phyloP scores from a whole-genome alignment of 2,888 invertebrate species.

The Melangyna quadrimaculata region DNA sequence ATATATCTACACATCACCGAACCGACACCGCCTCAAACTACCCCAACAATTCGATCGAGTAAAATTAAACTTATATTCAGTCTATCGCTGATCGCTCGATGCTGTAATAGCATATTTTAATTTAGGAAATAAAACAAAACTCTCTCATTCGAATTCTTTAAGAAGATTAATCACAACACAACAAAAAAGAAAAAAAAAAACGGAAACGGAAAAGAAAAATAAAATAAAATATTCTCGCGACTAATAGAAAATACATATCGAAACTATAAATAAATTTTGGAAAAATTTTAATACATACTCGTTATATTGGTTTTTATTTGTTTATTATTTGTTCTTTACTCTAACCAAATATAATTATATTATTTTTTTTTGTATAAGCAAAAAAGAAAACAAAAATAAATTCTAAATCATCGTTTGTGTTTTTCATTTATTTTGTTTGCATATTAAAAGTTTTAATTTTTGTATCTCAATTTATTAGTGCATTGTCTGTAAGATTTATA shows the following conservation, averaged over 20 bases:
- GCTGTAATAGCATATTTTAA: constrained; percentile 75
- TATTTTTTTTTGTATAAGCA: constrained; percentile 8
- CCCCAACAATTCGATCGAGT: constrained; percentile 57
- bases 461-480: constrained; percentile 47
- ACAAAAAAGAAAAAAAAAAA: constrained; percentile 60
- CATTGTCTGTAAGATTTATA: constrained; percentile 63
- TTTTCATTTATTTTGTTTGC: constrained; percentile 9
- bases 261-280: constrained; percentile 69
- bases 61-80: constrained; percentile 75
- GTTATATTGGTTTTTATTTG: constrained; percentile 37
- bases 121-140: constrained; percentile 56
- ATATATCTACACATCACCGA: not conserved
- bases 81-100: constrained; percentile 81
- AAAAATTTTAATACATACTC: constrained; percentile 36
- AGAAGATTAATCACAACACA: constrained; percentile 7
- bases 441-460: constrained; percentile 14
- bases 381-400: not conserved
- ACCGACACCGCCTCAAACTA: constrained; percentile 10
- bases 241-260: constrained; percentile 61
- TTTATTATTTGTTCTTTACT: constrained; percentile 36
- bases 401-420: constrained; percentile 29
- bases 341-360: constrained; percentile 10
- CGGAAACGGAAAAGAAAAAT: constrained; percentile 53
- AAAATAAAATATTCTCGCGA: constrained; percentile 59
- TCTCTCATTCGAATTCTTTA: constrained; percentile 64